phyloP scores from a whole-genome alignment of 2,797 vertebrate species.

The Craterocephalus amniculus region DNA sequence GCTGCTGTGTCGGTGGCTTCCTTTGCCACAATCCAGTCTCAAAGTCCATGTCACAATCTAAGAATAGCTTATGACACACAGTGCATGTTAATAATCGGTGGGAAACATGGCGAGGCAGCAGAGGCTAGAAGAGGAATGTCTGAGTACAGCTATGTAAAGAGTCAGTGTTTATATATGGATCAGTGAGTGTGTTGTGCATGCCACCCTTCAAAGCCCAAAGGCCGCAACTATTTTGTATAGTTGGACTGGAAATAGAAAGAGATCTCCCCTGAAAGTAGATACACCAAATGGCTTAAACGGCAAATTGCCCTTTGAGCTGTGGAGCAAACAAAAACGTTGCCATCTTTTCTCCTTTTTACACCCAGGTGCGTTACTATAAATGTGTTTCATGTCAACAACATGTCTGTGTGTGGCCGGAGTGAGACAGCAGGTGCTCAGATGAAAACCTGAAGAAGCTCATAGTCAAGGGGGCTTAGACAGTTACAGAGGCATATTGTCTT shows the following conservation, averaged over 20 bases:
- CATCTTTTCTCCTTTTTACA: conserved; percentile 3
- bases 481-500: conserved; percentile 54
- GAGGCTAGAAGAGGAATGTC: conserved; percentile 33
- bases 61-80: conserved; percentile 65
- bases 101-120: conserved; percentile 42
- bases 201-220: conserved; percentile 52
- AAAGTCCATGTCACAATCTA: conserved; percentile 53
- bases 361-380: neutral
- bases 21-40: conserved; percentile 47
- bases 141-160: conserved; percentile 24
- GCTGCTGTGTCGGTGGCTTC: conserved; percentile 39
- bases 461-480: conserved; percentile 42
- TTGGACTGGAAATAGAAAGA: conserved; percentile 53
- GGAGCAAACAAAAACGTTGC: conserved; percentile 14
- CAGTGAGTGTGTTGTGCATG: conserved; percentile 30
- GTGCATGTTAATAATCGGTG: conserved; percentile 63
- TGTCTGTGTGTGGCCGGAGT: conserved; percentile 57
- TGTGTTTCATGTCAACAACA: conserved; percentile 18
- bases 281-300: conserved; percentile 14
- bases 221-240: conserved; percentile 51
- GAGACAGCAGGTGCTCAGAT: conserved; percentile 40
- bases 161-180: conserved; percentile 57
- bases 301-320: conserved; percentile 42
- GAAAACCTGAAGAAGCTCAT: conserved; percentile 41
- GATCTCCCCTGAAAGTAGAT: conserved; percentile 34